Evolutionary conservation across 2,888 invertebrate genomes (phyloP).

Genomic region (Cheilosia grossa): DNA sequence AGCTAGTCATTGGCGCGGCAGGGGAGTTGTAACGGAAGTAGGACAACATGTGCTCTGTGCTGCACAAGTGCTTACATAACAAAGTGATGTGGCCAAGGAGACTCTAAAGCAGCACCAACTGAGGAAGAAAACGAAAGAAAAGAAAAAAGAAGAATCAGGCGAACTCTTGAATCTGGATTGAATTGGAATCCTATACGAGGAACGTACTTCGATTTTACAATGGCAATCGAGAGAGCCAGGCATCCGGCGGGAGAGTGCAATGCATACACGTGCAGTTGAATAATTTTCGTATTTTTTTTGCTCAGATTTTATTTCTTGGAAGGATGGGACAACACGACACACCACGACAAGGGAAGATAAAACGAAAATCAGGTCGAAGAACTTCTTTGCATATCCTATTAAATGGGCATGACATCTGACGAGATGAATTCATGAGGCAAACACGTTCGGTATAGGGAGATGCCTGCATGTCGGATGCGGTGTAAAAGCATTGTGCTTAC

Average conservation of each 20-base stretch:
- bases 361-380: constrained; percentile 61
- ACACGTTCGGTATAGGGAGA: constrained; percentile 26
- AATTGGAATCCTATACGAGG: constrained; percentile 18
- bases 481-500: constrained; percentile 18
- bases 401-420: constrained; percentile 56
- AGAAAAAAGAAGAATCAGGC: constrained; percentile 1
- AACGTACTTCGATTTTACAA: constrained; percentile 59
- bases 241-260: constrained; percentile 23
- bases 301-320: not conserved
- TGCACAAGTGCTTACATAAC: constrained; percentile 69
- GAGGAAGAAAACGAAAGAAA: not conserved
- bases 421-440: constrained; percentile 58
- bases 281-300: constrained; percentile 11
- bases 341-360: constrained; percentile 4
- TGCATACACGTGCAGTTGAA: constrained; percentile 23
- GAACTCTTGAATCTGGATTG: constrained; percentile 35
- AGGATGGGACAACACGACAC: constrained; percentile 2
- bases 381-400: constrained; percentile 63
- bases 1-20: constrained; percentile 62
- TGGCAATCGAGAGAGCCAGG: constrained; percentile 9
- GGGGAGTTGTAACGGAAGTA: constrained; percentile 67
- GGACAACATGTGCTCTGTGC: constrained; percentile 61
- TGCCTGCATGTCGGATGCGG: constrained; percentile 16
- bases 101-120: not conserved
- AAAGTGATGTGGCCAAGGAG: constrained; percentile 57